Evolutionary conservation across 2,888 invertebrate genomes (phyloP).

Genomic region (Dryococelus australis): DNA sequence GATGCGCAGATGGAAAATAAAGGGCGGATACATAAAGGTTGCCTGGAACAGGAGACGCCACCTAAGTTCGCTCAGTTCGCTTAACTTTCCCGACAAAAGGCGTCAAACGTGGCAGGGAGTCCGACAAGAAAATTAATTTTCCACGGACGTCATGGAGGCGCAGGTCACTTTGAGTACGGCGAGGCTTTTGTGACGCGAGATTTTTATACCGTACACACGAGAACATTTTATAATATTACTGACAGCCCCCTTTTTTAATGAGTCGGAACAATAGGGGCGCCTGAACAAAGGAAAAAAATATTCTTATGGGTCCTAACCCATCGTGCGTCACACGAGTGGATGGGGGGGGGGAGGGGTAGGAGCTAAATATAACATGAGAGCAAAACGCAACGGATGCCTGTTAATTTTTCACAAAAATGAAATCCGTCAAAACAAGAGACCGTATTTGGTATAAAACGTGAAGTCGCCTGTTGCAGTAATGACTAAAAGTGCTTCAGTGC

Average conservation of each 20-base stretch:
- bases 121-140: slow-evolving; percentile 16
- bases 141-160: background rate
- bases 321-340: background rate
- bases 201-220: slow-evolving; percentile 2
- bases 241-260: background rate
- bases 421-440: background rate
- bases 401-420: slow-evolving; percentile 8
- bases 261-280: background rate
- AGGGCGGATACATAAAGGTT: no score
- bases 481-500: no score
- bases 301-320: background rate
- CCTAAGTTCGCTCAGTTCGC: no score
- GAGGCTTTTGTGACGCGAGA: background rate
- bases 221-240: background rate
- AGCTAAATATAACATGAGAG: background rate
- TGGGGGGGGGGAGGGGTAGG: no score
- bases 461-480: no score
- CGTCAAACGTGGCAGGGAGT: background rate
- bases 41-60: no score
- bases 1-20: no score
- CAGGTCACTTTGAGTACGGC: slow-evolving; percentile 10
- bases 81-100: background rate
- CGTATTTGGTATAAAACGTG: background rate
- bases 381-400: background rate
- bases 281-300: slow-evolving; percentile 4